phyloP scores from a whole-genome alignment of 2,797 vertebrate genomes.

The Philypnodon macrostomus region DNA sequence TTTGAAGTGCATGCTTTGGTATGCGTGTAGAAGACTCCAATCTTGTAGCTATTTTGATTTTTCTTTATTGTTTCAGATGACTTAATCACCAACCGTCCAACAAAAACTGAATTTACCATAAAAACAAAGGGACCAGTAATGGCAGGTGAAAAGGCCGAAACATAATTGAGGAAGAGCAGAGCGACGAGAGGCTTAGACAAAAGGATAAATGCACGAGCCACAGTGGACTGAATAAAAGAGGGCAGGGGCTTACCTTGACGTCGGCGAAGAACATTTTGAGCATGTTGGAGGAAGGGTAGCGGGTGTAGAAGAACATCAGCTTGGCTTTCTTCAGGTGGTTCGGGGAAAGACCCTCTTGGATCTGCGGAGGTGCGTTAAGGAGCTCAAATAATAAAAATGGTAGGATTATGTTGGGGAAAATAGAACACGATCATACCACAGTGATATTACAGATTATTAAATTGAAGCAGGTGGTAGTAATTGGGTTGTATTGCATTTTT shows the following conservation, averaged over 20 bases:
- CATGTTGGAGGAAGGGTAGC: slow-evolving; percentile 99
- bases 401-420: too few relatives aligned
- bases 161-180: not conserved
- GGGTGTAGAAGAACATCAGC: slow-evolving; percentile 99
- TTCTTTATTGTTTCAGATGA: not conserved
- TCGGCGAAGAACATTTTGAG: slow-evolving; percentile 98
- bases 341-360: slow-evolving; percentile 96
- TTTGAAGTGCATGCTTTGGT: not conserved
- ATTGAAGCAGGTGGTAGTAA: too few relatives aligned
- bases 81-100: not conserved
- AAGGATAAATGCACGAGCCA: not conserved
- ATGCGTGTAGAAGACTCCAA: not conserved
- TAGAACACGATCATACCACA: too few relatives aligned
- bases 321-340: slow-evolving; percentile 99
- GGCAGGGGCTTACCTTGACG: slow-evolving; percentile 87
- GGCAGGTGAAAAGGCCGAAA: not conserved
- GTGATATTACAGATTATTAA: too few relatives aligned
- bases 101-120: not conserved
- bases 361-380: slow-evolving; percentile 88
- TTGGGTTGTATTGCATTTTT: too few relatives aligned
- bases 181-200: not conserved
- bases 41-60: not conserved
- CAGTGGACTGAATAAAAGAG: not conserved
- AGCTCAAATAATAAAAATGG: slow-evolving; percentile 27
- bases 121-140: slow-evolving; percentile 1